A percentile compares a stretch with the other conserved stretches of the same genome.
These are phyloP conservation scores for Chrysocyon brachyurus DNA, from an alignment of 2,797 vertebrate genomes.

Conservation along the genomic window DNA sequence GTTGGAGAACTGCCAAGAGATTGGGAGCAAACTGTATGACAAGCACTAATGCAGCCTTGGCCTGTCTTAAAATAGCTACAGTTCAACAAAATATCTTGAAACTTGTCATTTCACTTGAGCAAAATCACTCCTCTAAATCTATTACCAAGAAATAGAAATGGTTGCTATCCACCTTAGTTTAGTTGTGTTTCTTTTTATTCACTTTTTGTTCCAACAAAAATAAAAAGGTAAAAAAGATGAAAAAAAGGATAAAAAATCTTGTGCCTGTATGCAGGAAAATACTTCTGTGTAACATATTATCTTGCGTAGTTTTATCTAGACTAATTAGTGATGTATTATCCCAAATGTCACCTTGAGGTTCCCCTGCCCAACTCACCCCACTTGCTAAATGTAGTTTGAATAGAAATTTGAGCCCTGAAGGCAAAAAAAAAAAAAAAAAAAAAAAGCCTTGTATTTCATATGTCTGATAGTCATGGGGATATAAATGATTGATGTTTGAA, in stretches of 20 bases:
- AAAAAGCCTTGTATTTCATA: not conserved
- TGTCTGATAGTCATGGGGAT: not conserved
- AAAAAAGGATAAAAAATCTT: not conserved
- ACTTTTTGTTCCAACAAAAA: not conserved
- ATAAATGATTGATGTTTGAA: constrained; percentile 59
- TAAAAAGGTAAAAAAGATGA: no score
- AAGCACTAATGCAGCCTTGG: constrained; percentile 79
- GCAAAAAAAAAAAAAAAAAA: not conserved
- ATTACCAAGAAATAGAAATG: constrained; percentile 62
- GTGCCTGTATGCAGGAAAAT: not conserved
- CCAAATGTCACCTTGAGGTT: not conserved
- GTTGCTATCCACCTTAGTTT: constrained; percentile 33
- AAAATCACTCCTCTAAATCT: constrained; percentile 78
- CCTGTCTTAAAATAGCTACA: constrained; percentile 87
- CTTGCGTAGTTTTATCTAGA: constrained; percentile 55
- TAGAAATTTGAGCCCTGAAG: constrained; percentile 16
- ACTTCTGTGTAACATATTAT: not conserved
- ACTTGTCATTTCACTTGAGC: constrained; percentile 84
- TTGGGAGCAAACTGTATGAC: constrained; percentile 87
- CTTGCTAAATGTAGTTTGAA: not conserved
- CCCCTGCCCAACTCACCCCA: not conserved
- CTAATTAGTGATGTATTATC: not conserved
- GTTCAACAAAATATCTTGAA: constrained; percentile 83
- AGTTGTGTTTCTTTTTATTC: not conserved
- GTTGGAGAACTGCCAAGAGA: constrained; percentile 87